Base-by-base conservation (phyloP, 1,140 invertebrate genomes). In the Bombus waltoni region DNA sequence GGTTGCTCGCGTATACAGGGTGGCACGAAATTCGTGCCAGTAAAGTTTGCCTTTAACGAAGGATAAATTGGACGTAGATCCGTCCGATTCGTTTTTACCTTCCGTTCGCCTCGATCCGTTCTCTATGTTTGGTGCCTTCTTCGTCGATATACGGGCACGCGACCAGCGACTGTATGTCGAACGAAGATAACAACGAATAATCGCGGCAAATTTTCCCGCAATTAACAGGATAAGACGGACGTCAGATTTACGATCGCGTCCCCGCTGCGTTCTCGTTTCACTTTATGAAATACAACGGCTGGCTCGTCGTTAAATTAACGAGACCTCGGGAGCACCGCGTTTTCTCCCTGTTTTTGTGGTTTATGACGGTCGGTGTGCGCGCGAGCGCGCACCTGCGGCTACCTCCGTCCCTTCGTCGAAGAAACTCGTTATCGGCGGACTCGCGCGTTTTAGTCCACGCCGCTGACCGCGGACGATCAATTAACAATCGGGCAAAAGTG, bases 261-360 rank as follows among this genome's bases (percentile, higher is more conserved):
- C 25, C 28, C 25, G 1, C 25, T 18, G 38, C 40, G 8, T 22
- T 18, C 28, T 40, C 15, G 11, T 65, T 42, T 22, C 75, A n/a
- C 57, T n/a, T 78, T 65, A 78, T 18, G 75, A 78, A 42, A 65
- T 42, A 65, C 42, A 65, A 42, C 28, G 15, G n/a, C 57, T 18
- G 10, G 28, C 35, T 65, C 35, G 47, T 66, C 59, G 75, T 78
- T 42, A 78, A 78, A 78, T 78, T 78, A 65, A 78, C 53, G 75
- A 77, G 75, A 65, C 75, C 75, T 77, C 75, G 15, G 15, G 25
- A 18, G 74, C n/a, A 32, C 8, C 25, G 15, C 59, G 38, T 62
- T 42, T 65, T 65, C 75, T 65, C 38, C 22, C 28, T 9, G 75
- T 77, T 71, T 77, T 62, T 65, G 38, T 65, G 75, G 38, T 77